Percentiles rank a stretch among this genome's conserved stretches.
Evolutionary conservation across 1,140 invertebrate genomes (phyloP).

Genomic region (Atta cephalotes): DNA sequence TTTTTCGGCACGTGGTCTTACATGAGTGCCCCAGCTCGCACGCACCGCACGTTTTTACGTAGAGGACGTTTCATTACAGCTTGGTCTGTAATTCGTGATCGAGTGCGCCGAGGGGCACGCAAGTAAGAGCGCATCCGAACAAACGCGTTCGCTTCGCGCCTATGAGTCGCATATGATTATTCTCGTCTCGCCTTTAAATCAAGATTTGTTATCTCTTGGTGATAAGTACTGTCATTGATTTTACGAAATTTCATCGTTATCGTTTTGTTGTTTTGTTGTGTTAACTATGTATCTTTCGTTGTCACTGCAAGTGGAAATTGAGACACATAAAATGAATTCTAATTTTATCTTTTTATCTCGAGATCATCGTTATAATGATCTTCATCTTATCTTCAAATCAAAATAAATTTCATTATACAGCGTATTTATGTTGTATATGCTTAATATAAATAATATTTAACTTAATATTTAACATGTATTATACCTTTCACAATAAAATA

Average conservation of each 20-base stretch:
- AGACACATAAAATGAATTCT: background rate
- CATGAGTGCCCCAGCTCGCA: constrained; percentile 82
- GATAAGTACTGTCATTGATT: background rate
- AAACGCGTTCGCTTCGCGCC: constrained; percentile 79
- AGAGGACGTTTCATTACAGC: constrained; percentile 52
- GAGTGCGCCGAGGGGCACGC: constrained; percentile 84
- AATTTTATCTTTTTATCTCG: background rate
- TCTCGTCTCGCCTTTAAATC: constrained; percentile 4
- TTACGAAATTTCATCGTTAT: constrained; percentile 40
- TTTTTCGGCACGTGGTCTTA: constrained; percentile 82
- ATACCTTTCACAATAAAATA: background rate
- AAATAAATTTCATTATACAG: background rate
- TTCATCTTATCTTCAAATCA: no score
- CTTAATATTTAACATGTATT: no score
- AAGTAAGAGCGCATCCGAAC: constrained; percentile 85
- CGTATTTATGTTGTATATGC: background rate
- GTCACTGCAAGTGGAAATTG: constrained; percentile 47
- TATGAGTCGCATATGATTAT: constrained; percentile 53
- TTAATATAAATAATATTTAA: background rate
- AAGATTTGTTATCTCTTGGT: background rate
- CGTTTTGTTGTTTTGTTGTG: background rate
- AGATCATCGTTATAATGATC: background rate
- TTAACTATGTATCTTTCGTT: background rate
- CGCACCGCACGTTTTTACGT: constrained; percentile 63
- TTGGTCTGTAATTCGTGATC: constrained; percentile 47